Base-by-base conservation (phyloP, 2,113 vertebrate species). In the Ariopsis seemanni region DNA sequence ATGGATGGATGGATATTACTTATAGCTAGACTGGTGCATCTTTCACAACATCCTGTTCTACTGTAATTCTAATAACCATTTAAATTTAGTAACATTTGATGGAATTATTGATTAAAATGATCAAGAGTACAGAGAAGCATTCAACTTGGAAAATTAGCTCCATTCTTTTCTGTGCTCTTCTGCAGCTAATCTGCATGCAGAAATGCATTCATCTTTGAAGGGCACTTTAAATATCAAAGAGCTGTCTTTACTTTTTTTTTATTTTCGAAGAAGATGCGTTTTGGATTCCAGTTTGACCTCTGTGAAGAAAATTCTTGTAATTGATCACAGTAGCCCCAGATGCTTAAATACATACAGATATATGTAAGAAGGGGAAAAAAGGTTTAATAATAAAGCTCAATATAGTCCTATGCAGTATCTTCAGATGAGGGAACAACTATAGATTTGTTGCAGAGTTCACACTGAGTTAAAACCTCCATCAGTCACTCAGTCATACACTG, bases 181-280 rank as follows among this genome's bases (percentile, higher is more conserved):
- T 84, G 27, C 27, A 34, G 69, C n/a, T 57, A 57, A 12, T 34
- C 55, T 18, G 18, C 18, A 55, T 72, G 83, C 52, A 57, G n/a
- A 72, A 12, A 42, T 15, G 0, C 55, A 18, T 7, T 60, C 25
- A 77, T 55, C 22, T 18, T 30, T 75, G 69, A 57, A 58, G 52
- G 27, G 53, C 27, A 85, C 53, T 85, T 72, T 42, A 48, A 22
- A 58, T 62, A 84, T 27, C 6, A 84, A 84, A 57, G 15, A 58
- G 5, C 1, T 57, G 65, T 71, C 18, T 84, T 69, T 55, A 25
- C 11, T 2, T 25, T 72, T 84, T 84, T 53, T 84, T 84, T 72
- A 10, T 69, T 71, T 57, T 34, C 27, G 25, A 18, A 22, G 27
- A 5, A 22, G 27, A 5, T 82, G 18, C 30, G 25, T n/a, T 63